Evolutionary conservation across 1,140 invertebrate genomes (phyloP), one percentile per base, ranked within the genome.

Genomic region (Heliconius hewitsoni): DNA sequence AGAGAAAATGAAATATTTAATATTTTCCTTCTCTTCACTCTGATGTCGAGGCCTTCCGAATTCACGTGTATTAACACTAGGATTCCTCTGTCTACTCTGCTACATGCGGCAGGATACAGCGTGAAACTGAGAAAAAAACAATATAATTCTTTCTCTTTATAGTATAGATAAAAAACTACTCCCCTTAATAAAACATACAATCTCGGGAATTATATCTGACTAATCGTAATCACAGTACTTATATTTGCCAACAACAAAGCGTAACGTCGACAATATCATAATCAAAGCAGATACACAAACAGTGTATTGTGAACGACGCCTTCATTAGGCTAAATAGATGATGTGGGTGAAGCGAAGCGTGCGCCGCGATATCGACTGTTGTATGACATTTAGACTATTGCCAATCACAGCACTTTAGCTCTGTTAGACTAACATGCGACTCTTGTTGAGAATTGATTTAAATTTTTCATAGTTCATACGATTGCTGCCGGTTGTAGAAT

Each of bases 241-340:
- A 74, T 66, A 74, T 78, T 50, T 71, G 71, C 71, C 73, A 76
- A 80, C 73, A 76, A 66, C 74, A 66, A 16, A 66, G 70, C 71
- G 73, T 71, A 73, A 73, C 55, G 79, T 71, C 71, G 73, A 79
- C 79, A 82, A 81, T 81, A 81, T 81, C 80, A 57, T 83, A 80
- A 81, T 83, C 77, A 81, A 83, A 83, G 82, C 82, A 66, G 60
- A 66, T 66, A 66, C 60, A 66, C 60, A 77, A 82, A 79, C 78
- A 82, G 73, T 71, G 82, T 77, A 81, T 79, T 82, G 66, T 77
- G 73, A 82, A 60, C 71, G 74, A 74, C 80, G 77, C 82, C 80
- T 83, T 83, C 82, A 83, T 83, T 83, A 83, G 81, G 60, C 79
- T 83, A 81, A 83, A 83, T 74, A 81, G 82, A 74, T 83, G 77